Base-by-base conservation (phyloP, 2,113 vertebrate species). In the Corythoichthys haematopterus region DNA sequence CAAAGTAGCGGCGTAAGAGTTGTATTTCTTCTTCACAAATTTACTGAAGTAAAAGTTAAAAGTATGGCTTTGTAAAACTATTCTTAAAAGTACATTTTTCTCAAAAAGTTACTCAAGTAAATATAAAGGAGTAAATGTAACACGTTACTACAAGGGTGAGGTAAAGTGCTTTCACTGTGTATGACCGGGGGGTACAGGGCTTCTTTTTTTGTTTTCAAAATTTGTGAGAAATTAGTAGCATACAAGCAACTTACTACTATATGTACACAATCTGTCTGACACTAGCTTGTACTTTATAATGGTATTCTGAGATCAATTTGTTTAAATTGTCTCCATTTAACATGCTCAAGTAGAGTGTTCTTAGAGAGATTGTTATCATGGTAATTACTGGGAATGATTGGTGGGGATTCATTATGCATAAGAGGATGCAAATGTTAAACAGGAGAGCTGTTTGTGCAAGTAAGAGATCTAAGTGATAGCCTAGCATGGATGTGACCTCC, bases 271-370 rank as follows among this genome's bases (percentile, higher is more conserved):
- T 79, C 74, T 72, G 77, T 82, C 71, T 74, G 69, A 71, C 68
- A 73, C 64, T 50, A 79, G 66, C 76, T 84, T 74, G 74, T 86
- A 87, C 70, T 84, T 79, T 85, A 85, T 88, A 88, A 90, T 90
- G 85, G 81, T 88, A 82, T 90, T 88, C 83, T 87, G 71, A 85
- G 87, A 92, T 92, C 85, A 87, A 88, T 90, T 88, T 90, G 84
- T 85, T 84, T 83, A 91, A 92, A 91, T 90, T 88, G 84, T 89
- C 80, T 85, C 86, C 76, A 88, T 91, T 91, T 89, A 87, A 81
- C 85, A 89, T 85, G 53, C 80, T 75, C 70, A 62, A 84, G 76
- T 85, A 80, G 81, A 81, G 71, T 68, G 45, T 63, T 75, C 75
- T 72, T 60, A 74, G 75, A 76, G 78, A 88, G 89, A 91, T 92